These are phyloP conservation scores for Corythucha ciliata DNA, from an alignment of 2,888 invertebrate species.

Conservation along the genomic window DNA sequence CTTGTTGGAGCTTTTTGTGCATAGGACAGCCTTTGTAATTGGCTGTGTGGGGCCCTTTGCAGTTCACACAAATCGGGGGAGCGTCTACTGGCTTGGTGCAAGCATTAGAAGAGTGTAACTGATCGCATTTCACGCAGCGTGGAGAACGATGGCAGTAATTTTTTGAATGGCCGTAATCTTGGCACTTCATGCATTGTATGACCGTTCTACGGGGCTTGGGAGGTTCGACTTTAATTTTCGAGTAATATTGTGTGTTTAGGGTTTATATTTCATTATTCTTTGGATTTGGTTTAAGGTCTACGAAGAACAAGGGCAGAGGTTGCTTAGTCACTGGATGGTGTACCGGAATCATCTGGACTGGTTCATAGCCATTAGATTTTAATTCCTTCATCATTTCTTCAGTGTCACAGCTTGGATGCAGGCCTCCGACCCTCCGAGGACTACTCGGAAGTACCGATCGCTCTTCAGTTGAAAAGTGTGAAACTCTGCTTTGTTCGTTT, in stretches of 20 bases:
- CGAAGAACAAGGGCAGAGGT: too few relatives aligned
- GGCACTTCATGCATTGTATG: constrained; percentile 5
- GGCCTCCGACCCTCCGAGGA: too few relatives aligned
- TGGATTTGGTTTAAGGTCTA: too few relatives aligned
- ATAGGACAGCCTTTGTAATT: constrained; percentile 12
- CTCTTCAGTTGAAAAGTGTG: constrained; percentile 13
- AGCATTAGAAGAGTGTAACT: neutral
- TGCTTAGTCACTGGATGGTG: too few relatives aligned
- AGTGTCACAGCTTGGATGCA: too few relatives aligned
- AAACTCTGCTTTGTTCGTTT: constrained; percentile 11
- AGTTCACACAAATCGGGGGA: constrained; percentile 7
- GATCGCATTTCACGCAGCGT: constrained; percentile 12
- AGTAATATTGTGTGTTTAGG: too few relatives aligned
- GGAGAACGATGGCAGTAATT: constrained; percentile 2
- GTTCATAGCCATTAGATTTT: too few relatives aligned
- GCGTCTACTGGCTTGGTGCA: neutral
- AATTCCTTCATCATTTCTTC: too few relatives aligned
- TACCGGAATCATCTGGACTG: too few relatives aligned
- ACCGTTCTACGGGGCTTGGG: neutral
- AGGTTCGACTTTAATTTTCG: constrained; percentile 9
- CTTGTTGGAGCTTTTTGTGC: constrained; percentile 1
- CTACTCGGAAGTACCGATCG: too few relatives aligned
- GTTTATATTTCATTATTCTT: too few relatives aligned
- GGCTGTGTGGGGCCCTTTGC: neutral
- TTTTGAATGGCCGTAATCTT: constrained; percentile 13